Evolutionary conservation across 2,888 invertebrate genomes (phyloP).

Genomic region (Melipona bicolor): DNA sequence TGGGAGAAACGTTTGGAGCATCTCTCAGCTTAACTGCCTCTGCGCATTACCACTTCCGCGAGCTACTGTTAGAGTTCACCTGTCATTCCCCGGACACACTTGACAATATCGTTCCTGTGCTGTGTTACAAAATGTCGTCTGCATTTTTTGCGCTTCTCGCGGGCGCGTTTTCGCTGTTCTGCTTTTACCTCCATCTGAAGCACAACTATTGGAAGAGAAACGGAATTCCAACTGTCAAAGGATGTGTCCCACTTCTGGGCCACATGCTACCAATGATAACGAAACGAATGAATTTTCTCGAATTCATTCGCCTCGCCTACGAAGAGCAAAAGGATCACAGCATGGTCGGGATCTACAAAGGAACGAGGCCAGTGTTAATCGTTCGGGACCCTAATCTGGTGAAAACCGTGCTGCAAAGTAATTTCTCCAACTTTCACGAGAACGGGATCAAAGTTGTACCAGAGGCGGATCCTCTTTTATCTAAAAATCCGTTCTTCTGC

Average conservation of each 20-base stretch:
- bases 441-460: slow-evolving; percentile 60
- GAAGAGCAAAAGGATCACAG: slow-evolving; percentile 55
- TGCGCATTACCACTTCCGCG: fast-evolving
- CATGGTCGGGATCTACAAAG: slow-evolving; percentile 70
- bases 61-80: neutral
- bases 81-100: neutral
- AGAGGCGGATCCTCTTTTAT: slow-evolving; percentile 68
- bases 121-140: slow-evolving; percentile 5
- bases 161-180: neutral
- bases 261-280: slow-evolving; percentile 57
- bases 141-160: neutral
- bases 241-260: slow-evolving; percentile 65
- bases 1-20: neutral
- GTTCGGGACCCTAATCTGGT: slow-evolving; percentile 73
- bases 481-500: slow-evolving; percentile 75
- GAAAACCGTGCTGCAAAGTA: slow-evolving; percentile 71
- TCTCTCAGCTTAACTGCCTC: neutral
- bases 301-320: slow-evolving; percentile 60
- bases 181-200: slow-evolving; percentile 8
- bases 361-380: neutral
- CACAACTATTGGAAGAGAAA: slow-evolving; percentile 62
- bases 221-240: slow-evolving; percentile 51
- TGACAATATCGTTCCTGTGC: too few relatives aligned
- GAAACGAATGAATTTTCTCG: slow-evolving; percentile 18
- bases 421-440: slow-evolving; percentile 72